These are phyloP conservation scores for Ophthalmolycus amberensis DNA, from an alignment of 2,113 vertebrate genomes.

Conservation along the genomic window DNA sequence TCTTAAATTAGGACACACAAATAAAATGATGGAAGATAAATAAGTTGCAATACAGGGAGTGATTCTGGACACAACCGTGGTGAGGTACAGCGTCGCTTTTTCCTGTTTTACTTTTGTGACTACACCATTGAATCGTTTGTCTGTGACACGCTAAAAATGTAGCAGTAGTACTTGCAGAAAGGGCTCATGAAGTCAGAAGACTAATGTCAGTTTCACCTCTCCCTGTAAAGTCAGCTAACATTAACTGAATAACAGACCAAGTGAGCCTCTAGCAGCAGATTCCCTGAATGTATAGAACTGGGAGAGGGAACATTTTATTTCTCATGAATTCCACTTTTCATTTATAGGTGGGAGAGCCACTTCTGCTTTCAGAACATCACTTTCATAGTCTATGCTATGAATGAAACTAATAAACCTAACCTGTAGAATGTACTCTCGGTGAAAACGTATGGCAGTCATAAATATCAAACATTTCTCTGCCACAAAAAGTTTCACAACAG, in stretches of 20 bases:
- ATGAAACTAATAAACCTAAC: neutral
- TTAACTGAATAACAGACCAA: neutral
- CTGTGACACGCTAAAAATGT: neutral
- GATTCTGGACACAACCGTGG: neutral
- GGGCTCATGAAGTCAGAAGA: neutral
- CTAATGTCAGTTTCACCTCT: neutral
- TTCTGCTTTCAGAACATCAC: neutral
- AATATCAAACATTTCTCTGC: neutral
- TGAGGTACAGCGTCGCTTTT: neutral
- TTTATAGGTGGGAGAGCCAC: neutral
- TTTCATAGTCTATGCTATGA: neutral
- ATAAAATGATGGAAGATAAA: neutral
- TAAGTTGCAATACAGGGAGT: neutral
- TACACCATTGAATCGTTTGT: neutral
- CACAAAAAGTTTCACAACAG: constrained; percentile 20
- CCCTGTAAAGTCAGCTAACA: neutral
- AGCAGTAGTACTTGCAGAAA: neutral
- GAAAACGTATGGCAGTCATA: neutral
- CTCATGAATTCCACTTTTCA: neutral
- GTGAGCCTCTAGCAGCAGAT: neutral
- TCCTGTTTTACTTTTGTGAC: neutral
- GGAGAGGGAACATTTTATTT: neutral
- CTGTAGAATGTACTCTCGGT: neutral
- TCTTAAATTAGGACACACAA: neutral
- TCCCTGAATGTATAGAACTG: neutral